phyloP scores from a whole-genome alignment of 2,888 invertebrate species.

The Quadriops clusia region DNA sequence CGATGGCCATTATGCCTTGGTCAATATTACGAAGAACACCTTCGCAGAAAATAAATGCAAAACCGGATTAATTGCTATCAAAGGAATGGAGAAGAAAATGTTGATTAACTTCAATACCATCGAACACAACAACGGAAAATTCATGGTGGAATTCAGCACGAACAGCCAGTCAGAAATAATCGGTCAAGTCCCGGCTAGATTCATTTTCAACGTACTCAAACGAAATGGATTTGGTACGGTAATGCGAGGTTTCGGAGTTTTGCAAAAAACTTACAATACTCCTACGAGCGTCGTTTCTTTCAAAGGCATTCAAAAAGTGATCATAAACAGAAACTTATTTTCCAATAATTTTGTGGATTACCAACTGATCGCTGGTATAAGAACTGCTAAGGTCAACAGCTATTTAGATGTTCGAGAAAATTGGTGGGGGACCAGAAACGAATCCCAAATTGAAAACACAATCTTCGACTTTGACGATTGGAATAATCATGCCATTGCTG shows the following conservation, averaged over 20 bases:
- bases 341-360: slow-evolving; percentile 74
- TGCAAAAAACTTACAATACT: slow-evolving; percentile 35
- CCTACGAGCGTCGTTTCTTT: slow-evolving; percentile 83
- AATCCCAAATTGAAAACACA: slow-evolving; percentile 59
- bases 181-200: slow-evolving; percentile 69
- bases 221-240: slow-evolving; percentile 45
- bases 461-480: slow-evolving; percentile 99
- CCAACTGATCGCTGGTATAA: slow-evolving; percentile 83
- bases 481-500: slow-evolving; percentile 94
- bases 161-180: slow-evolving; percentile 90
- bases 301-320: slow-evolving; percentile 88
- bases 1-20: slow-evolving; percentile 86
- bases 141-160: slow-evolving; percentile 76
- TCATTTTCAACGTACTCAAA: slow-evolving; percentile 66
- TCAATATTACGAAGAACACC: slow-evolving; percentile 75
- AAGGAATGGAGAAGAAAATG: slow-evolving; percentile 95
- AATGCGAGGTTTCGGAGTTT: slow-evolving; percentile 27
- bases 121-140: slow-evolving; percentile 65
- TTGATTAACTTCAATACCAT: slow-evolving; percentile 71
- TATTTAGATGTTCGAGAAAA: slow-evolving; percentile 81
- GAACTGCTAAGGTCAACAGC: slow-evolving; percentile 79
- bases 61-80: slow-evolving; percentile 63
- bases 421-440: slow-evolving; percentile 87
- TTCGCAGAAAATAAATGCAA: slow-evolving; percentile 80
- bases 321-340: slow-evolving; percentile 80